phyloP scores from a whole-genome alignment of 2,888 invertebrate genomes.

The Strigamia crassipes region DNA sequence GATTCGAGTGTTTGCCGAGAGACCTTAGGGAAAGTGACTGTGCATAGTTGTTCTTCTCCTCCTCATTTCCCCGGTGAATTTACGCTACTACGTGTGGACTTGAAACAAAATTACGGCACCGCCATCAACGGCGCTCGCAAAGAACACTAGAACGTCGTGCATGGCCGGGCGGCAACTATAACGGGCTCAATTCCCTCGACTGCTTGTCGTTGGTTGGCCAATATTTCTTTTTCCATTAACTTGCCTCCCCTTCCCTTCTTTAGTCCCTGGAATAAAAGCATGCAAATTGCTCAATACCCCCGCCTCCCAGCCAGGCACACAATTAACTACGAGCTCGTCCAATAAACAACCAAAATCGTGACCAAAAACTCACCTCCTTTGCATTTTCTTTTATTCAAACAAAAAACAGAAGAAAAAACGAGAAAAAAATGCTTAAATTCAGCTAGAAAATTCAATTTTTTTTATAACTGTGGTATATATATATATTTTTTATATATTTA shows the following conservation, averaged over 20 bases:
- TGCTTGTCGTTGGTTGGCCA: constrained; percentile 30
- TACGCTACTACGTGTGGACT: not conserved
- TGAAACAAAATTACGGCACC: constrained; percentile 11
- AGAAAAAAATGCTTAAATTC: not conserved
- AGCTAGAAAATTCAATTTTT: too few relatives aligned
- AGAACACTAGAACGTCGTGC: constrained; percentile 12
- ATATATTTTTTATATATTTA: not conserved
- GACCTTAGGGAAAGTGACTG: constrained; percentile 17
- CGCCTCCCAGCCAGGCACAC: constrained; percentile 14
- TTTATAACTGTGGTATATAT: too few relatives aligned
- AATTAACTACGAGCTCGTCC: constrained; percentile 15
- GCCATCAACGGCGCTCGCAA: not conserved
- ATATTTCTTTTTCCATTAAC: constrained; percentile 25
- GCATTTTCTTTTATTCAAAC: not conserved
- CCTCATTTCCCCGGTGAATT: constrained; percentile 12
- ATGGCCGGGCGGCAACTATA: constrained; percentile 30
- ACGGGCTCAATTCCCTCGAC: constrained; percentile 26
- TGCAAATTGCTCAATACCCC: constrained; percentile 22
- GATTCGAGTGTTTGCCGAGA: constrained; percentile 17
- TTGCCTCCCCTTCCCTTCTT: not conserved
- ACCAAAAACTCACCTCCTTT: constrained; percentile 6
- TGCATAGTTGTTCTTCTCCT: constrained; percentile 15
- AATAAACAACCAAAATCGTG: constrained; percentile 8
- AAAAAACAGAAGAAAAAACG: too few relatives aligned
- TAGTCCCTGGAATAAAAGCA: constrained; percentile 20